Conservation (phyloP, 1,140 invertebrate species). For the Drosophila sucinea region DNA sequence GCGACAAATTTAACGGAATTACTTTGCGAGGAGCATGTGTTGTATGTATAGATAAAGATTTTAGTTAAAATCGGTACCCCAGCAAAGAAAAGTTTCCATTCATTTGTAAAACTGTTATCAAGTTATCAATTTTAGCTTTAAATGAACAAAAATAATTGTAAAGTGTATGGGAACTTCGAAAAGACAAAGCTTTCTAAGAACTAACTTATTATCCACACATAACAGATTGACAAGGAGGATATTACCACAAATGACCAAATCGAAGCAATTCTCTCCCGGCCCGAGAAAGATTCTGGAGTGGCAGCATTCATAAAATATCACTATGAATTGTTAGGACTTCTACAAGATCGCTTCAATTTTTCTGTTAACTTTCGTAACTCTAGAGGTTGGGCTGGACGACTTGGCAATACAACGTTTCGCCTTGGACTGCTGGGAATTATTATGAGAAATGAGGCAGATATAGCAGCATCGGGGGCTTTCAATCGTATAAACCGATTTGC, state of each 20-base stretch:
- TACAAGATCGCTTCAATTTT: constrained; percentile 73
- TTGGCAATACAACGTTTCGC: constrained; percentile 67
- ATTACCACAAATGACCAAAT: constrained; percentile 67
- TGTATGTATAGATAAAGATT: constrained; percentile 42
- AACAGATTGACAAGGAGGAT: constrained; percentile 72
- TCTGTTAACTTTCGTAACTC: constrained; percentile 74
- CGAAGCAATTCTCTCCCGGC: constrained; percentile 51
- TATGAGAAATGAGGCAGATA: constrained; percentile 73
- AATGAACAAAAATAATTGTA: no score
- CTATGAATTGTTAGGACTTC: constrained; percentile 61
- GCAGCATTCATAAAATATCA: constrained; percentile 77
- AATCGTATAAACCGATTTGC: constrained; percentile 74
- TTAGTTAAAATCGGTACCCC: neutral
- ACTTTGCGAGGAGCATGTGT: constrained; percentile 64
- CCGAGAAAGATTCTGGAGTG: constrained; percentile 65
- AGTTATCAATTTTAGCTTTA: no score
- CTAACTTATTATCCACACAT: neutral
- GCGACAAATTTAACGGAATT: constrained; percentile 63
- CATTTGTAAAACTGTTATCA: neutral
- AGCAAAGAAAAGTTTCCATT: neutral
- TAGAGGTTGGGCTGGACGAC: constrained; percentile 75
- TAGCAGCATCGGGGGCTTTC: constrained; percentile 72
- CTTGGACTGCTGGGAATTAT: constrained; percentile 72
- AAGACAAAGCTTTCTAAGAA: no score
- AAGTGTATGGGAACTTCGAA: no score